Base-by-base conservation (phyloP, 2,797 vertebrate genomes). In the Muscicapa striata region DNA sequence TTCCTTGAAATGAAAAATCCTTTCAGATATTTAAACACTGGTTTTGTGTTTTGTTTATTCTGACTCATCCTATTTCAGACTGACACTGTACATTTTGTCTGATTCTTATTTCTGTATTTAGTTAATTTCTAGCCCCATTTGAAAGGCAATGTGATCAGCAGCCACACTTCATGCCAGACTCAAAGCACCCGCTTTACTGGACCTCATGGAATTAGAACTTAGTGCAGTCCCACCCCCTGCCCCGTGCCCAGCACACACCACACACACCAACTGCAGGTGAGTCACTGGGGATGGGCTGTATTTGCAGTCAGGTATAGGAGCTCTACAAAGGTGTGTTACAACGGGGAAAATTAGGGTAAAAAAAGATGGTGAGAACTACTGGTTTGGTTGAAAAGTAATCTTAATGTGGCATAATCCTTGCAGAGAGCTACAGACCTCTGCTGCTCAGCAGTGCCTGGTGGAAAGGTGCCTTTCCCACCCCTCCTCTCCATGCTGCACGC, bases 81-180 rank as follows among this genome's bases (percentile, higher is more conserved):
- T 13, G 72, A 64, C 57, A 24, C 0, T 36, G 30, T 16, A n/a
- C 19, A n/a, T 78, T 87, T 89, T 13, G n/a, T 85, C 74, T 68
- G 59, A 74, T 67, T 89, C 51, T 90, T 9, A 13, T 49, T 83
- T 87, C 69, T 91, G 23, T 54, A 54, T 14, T 8, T 4, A 87
- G 88, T 93, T 69, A 84, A 94, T 94, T 95, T 95, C 91, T 94
- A 95, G 91, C 95, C 95, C 89, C 95, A 86, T 95, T 82, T 77
- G 59, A 90, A 95, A 95, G 96, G 84, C 92, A 93, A 79, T 17
- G 13, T 10, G 23, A 85, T 66, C 72, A 95, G 89, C 79, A 86
- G 91, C 85, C 78, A 63, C 91, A 96, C 92, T 89, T 84, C 90
- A 96, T 97, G 97, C 97, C 96, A 96, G 84, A 94, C 66, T 72